A percentile compares a stretch with the other conserved stretches of the same genome.
Conservation (phyloP, 2,797 vertebrate genomes). For the Sebastes hopkinsi region DNA sequence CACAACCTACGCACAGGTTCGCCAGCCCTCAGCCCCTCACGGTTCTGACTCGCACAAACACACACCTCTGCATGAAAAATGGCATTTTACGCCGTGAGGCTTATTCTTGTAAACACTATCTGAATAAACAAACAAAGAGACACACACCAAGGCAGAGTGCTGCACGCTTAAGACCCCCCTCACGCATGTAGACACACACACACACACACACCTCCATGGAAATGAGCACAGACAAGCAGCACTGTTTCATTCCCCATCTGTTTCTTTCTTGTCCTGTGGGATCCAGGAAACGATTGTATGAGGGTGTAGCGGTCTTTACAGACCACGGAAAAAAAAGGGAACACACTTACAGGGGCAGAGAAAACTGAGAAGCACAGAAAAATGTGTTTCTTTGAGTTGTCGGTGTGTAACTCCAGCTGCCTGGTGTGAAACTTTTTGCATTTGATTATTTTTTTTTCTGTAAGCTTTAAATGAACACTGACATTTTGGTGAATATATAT, state of each 20-base stretch:
- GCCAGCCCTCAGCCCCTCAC: not conserved
- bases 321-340: conserved; percentile 25
- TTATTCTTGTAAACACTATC: conserved; percentile 50
- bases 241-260: conserved; percentile 50
- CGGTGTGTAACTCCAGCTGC: conserved; percentile 3
- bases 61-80: conserved; percentile 19
- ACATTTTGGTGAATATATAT: conserved; percentile 4
- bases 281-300: conserved; percentile 42
- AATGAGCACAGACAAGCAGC: conserved; percentile 33
- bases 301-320: conserved; percentile 36
- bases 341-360: conserved; percentile 4
- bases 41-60: not conserved
- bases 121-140: conserved; percentile 36
- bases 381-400: conserved; percentile 7
- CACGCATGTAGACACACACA: not conserved
- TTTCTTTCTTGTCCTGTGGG: conserved; percentile 47
- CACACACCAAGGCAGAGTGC: not conserved
- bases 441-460: conserved; percentile 21
- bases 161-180: not conserved
- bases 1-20: conserved; percentile 28
- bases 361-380: conserved; percentile 12
- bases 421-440: not conserved
- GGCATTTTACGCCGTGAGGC: conserved; percentile 20
- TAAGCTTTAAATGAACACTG: conserved; percentile 19
- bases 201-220: conserved; percentile 1